Evolutionary conservation across 2,797 vertebrate genomes (phyloP).

Genomic region (Oceanodroma leucorhoa): DNA sequence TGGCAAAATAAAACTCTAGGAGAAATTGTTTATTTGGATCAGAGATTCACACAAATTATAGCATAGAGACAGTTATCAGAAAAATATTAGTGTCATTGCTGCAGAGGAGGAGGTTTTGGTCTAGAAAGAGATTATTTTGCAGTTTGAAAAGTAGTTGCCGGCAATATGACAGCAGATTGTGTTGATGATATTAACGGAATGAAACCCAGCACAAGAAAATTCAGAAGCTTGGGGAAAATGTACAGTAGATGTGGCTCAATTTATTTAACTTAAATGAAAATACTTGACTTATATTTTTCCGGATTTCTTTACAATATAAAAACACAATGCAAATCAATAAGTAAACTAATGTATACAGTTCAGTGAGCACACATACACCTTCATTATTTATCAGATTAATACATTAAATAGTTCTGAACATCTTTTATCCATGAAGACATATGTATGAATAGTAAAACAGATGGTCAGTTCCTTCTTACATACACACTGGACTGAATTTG

Average conservation of each 20-base stretch:
- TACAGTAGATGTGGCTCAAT: not conserved
- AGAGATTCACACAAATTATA: not conserved
- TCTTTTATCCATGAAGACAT: not conserved
- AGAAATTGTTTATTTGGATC: not conserved
- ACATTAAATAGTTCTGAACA: not conserved
- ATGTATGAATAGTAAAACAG: conserved; percentile 27
- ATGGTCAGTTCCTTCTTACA: not conserved
- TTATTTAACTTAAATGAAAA: not conserved
- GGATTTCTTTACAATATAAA: not conserved
- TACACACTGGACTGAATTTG: not conserved
- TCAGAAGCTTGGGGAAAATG: not conserved
- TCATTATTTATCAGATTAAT: conserved; percentile 12
- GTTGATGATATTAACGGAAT: not conserved
- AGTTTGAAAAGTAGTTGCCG: conserved; percentile 32
- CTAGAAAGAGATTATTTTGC: not conserved
- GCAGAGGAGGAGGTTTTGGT: not conserved
- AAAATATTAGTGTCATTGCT: conserved; percentile 15
- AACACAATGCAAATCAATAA: not conserved
- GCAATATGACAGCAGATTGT: not conserved
- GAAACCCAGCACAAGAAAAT: not conserved
- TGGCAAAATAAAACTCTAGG: not conserved
- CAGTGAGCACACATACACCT: not conserved
- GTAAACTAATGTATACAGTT: not conserved
- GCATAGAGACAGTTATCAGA: not conserved
- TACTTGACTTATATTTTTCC: not conserved